Percentiles rank a stretch among this genome's conserved stretches.
These are phyloP conservation scores for Tympanoctomys barrerae DNA, from an alignment of 2,797 vertebrate species.

Conservation along the genomic window DNA sequence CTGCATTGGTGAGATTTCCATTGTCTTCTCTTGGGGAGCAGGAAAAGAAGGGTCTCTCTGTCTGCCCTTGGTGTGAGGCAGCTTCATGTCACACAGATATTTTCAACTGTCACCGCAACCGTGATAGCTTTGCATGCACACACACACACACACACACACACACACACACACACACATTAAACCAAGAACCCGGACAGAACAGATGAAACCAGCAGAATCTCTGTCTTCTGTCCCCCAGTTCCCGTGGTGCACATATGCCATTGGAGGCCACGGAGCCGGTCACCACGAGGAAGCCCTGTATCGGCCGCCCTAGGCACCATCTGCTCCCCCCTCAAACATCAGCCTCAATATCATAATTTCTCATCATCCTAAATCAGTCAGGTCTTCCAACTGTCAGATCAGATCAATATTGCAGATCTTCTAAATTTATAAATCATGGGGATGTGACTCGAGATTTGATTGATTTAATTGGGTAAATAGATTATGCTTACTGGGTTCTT, in stretches of 20 bases:
- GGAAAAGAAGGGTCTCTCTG: not conserved
- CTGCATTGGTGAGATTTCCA: not conserved
- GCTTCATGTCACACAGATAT: not conserved
- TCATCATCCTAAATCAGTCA: not conserved
- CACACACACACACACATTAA: not conserved
- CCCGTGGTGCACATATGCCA: not conserved
- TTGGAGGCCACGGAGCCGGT: not conserved
- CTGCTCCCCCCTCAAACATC: not conserved
- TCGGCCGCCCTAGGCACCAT: too few species aligned
- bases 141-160: not conserved
- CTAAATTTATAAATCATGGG: not conserved
- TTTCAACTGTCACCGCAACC: not conserved
- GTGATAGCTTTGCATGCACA: not conserved
- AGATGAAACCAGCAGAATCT: not conserved
- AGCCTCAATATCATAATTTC: not conserved
- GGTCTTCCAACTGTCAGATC: not conserved
- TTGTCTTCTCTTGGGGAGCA: not conserved
- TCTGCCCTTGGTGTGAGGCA: rapidly evolving
- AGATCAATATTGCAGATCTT: not conserved
- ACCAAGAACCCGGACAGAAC: not conserved
- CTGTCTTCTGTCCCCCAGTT: not conserved
- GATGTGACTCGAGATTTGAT: not conserved
- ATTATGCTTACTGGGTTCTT: not conserved
- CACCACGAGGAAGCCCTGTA: not conserved
- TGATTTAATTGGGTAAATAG: not conserved